Percentiles rank a stretch among this genome's conserved stretches.
These are phyloP conservation scores for Drosophila neocordata DNA, from an alignment of 1,140 invertebrate genomes.

Conservation along the genomic window DNA sequence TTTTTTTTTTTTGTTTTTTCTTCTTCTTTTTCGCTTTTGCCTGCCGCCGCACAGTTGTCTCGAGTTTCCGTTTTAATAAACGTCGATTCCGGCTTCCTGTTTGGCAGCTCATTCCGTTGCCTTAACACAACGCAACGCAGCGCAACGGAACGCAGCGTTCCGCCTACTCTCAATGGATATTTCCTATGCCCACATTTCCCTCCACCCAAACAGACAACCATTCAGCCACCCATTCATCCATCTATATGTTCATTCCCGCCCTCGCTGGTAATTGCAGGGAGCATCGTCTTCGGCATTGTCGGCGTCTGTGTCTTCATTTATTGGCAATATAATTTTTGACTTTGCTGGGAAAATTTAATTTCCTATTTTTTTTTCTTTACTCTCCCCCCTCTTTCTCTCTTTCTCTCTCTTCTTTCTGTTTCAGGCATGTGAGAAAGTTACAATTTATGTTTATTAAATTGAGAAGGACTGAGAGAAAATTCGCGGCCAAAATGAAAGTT, in stretches of 20 bases:
- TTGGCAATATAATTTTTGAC: constrained; percentile 79
- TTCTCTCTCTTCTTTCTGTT: constrained; percentile 11
- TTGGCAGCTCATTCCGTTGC: constrained; percentile 51
- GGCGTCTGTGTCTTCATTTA: constrained; percentile 71
- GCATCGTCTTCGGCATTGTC: constrained; percentile 36
- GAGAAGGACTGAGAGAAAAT: constrained; percentile 1
- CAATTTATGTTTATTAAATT: constrained; percentile 79
- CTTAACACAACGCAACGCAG: constrained; percentile 30
- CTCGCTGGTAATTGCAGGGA: constrained; percentile 62
- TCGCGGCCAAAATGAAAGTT: constrained; percentile 17
- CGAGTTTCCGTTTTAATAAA: constrained; percentile 80
- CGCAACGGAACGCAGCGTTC: background rate
- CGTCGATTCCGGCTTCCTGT: constrained; percentile 80
- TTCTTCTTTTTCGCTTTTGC: constrained; percentile 19
- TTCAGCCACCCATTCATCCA: constrained; percentile 20
- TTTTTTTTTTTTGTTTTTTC: background rate
- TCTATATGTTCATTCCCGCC: background rate
- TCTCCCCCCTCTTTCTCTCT: background rate
- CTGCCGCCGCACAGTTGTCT: constrained; percentile 74
- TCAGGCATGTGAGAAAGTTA: constrained; percentile 48
- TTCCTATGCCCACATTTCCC: background rate
- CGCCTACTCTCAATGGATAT: constrained; percentile 1
- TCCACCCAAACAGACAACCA: background rate
- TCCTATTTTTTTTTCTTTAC: constrained; percentile 38
- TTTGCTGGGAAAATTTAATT: constrained; percentile 74